Evolutionary conservation across 2,888 invertebrate genomes (phyloP), one percentile per base, ranked within the genome.

Genomic region (Spatulosminthurus flaviceps): DNA sequence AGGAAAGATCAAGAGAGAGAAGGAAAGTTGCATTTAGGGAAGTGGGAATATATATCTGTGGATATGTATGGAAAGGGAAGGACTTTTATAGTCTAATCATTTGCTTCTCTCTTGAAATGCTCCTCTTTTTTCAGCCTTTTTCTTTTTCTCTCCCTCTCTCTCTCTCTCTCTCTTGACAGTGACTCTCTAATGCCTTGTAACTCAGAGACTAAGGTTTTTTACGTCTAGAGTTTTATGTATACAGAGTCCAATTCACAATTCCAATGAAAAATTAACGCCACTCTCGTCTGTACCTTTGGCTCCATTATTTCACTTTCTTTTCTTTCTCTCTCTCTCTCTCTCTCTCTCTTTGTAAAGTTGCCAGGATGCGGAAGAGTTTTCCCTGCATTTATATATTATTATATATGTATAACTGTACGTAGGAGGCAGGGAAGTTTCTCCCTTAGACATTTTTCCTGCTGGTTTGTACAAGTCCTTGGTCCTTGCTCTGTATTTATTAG

Each of bases 221-320:
- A 28, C 67, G 16, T n/a, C 22, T 9, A n/a, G 26, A 67, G 67
- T 51, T 51, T 67, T 28, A 67, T 22, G 26, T 16, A 24, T 11
- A 67, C 9, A 67, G n/a, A 11, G 70, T 70, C 29, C 41, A 70
- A 70, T 70, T 70, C 70, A 70, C 70, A 70, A 70, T 70, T 70
- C 70, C 41, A 22, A 70, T 70, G 70, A 70, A 70, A 70, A 70
- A 70, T 70, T 70, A 70, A 70, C 70, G 70, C 70, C 70, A 70
- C 70, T 70, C 70, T 41, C 22, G 28, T 41, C 70, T 70, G 21
- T 70, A 29, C 34, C 70, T 70, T 70, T 70, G 41, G 34, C 34
- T 41, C 34, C 29, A 69, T 29, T 70, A 41, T 29, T 70, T 42
- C 70, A 26, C 28, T 19, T 69, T 41, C 70, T 26, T 67, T 26